A percentile compares a stretch with the other conserved stretches of the same genome.
phyloP scores from a whole-genome alignment of 2,888 invertebrate genomes.

The Sminthurinus aureus region DNA sequence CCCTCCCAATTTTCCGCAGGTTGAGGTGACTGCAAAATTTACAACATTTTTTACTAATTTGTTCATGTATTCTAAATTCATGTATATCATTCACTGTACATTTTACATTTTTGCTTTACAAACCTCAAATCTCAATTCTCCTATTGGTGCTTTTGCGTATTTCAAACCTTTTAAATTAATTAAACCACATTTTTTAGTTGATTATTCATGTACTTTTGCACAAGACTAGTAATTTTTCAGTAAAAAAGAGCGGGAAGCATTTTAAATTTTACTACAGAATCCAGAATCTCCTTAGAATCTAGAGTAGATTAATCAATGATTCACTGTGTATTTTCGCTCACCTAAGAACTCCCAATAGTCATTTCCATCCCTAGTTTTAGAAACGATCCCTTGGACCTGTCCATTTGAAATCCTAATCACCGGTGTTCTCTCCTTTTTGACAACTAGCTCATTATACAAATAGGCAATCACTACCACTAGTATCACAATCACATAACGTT shows the following conservation, averaged over 20 bases:
- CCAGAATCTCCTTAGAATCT: too few relatives aligned
- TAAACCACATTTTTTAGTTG: neutral
- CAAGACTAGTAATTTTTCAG: neutral
- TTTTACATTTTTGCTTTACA: too few relatives aligned
- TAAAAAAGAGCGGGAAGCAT: neutral
- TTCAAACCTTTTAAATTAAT: too few relatives aligned
- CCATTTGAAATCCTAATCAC: constrained; percentile 1
- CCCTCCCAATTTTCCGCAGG: constrained; percentile 26
- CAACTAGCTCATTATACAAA: neutral
- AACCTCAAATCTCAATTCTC: constrained; percentile 17
- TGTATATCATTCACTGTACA: too few relatives aligned
- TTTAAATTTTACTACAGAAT: too few relatives aligned
- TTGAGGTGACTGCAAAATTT: neutral
- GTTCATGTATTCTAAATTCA: too few relatives aligned
- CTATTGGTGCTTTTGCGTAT: constrained; percentile 25
- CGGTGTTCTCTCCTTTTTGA: neutral
- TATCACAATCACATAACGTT: neutral
- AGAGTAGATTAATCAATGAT: too few relatives aligned
- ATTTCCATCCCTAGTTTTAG: neutral
- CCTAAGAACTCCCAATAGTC: constrained; percentile 15
- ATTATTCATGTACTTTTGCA: neutral
- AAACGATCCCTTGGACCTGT: neutral
- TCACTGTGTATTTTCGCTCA: neutral
- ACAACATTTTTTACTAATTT: too few relatives aligned
- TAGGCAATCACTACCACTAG: constrained; percentile 1